Base-by-base conservation (phyloP, 2,888 invertebrate genomes). In the Apantesis nais region DNA sequence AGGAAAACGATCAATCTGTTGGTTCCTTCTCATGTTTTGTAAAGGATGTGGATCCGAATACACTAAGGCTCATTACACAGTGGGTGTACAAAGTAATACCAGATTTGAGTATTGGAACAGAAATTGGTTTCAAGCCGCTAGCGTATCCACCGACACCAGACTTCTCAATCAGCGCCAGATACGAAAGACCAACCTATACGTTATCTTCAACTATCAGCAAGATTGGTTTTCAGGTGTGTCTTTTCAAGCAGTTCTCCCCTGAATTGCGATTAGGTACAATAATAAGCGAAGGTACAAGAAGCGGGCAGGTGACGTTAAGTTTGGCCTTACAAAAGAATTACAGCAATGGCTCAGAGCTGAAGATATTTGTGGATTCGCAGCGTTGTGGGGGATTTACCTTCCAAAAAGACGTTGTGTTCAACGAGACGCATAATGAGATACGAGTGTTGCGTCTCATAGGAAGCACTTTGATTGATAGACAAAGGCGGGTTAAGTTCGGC, bases 331-430 rank as follows among this genome's bases (percentile, higher is more conserved):
- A 93, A 74, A 94, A 94, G 79, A 86, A 78, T 58, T 93, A 89
- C 73, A 73, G 80, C 8, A 91, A 92, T 74, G 91, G 91, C 2
- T 88, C 92, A 0, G 93, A 94, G 70, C 72, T 94, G 81, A 94
- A 93, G 83, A 87, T 94, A 67, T 95, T 94, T 73, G 90, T 94
- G 12, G 94, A 95, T 75, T 92, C 93, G 0, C 90, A 92, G 80
- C 89, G 89, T 58, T 93, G 94, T 67, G 94, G 93, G 3, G 95
- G 95, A 0, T 93, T 95, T 64, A 94, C 94, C 0, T 88, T 88
- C 64, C 90, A 94, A 72, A 93, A 89, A 76, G 93, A 94, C 64
- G 80, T 94, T 48, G 76, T 89, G n/a, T 92, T 94, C 70, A 81
- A 90, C 39, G 94, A 94, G 73, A 81, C 88, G 0, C 87, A 86